A percentile compares a stretch with the other conserved stretches of the same genome.
phyloP scores from a whole-genome alignment of 2,888 invertebrate genomes.

The Yponomeuta malinellus region DNA sequence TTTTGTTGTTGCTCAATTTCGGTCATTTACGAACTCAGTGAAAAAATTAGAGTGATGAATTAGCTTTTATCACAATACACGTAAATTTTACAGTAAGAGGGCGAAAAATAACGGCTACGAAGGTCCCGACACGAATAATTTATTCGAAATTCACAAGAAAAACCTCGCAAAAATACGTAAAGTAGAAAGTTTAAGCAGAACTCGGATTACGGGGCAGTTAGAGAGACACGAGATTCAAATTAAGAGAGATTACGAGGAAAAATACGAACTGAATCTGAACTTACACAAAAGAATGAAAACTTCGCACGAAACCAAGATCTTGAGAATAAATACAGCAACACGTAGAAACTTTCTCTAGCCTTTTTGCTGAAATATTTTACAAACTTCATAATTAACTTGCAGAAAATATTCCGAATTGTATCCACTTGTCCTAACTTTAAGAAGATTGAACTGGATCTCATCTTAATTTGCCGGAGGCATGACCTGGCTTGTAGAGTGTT shows the following conservation, averaged over 20 bases:
- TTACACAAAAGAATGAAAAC: background rate
- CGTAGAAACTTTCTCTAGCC: background rate
- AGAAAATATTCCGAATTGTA: background rate
- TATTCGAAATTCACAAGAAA: conserved; percentile 6
- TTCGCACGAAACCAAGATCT: background rate
- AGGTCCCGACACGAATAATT: background rate
- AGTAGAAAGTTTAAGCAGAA: conserved; percentile 8
- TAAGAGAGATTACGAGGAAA: conserved; percentile 3
- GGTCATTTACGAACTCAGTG: background rate
- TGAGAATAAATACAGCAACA: background rate
- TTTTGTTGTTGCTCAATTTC: background rate
- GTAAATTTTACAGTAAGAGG: background rate
- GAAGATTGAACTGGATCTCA: background rate
- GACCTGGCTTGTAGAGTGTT: no score
- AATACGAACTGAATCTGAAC: background rate
- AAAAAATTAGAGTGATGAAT: background rate
- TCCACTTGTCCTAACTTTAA: background rate
- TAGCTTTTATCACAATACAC: background rate
- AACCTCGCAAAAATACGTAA: background rate
- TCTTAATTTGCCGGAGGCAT: background rate
- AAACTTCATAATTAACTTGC: background rate
- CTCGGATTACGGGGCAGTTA: conserved; percentile 3
- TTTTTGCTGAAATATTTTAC: background rate
- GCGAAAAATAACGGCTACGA: background rate
- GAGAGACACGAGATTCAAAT: conserved; percentile 10